A percentile compares a stretch with the other conserved stretches of the same genome.
Evolutionary conservation across 2,888 invertebrate genomes (phyloP).

Genomic region (Anodontia alba): DNA sequence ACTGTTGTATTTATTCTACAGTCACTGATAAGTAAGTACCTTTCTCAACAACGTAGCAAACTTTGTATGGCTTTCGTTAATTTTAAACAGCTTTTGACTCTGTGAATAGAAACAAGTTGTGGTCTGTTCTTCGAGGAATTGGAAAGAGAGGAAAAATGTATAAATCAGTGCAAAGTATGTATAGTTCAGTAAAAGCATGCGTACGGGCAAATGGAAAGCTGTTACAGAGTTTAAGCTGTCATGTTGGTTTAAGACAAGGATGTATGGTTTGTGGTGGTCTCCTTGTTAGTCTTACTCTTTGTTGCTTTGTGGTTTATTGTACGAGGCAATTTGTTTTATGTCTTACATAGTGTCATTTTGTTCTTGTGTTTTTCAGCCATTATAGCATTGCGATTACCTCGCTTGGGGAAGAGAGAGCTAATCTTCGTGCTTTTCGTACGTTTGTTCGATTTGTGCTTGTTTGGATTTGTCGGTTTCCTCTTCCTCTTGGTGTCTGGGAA

Average conservation of each 20-base stretch:
- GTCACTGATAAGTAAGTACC: slow-evolving; percentile 1
- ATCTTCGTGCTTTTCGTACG: no score
- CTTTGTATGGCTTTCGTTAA: not conserved
- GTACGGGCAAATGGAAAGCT: slow-evolving; percentile 1
- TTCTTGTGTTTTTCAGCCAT: no score
- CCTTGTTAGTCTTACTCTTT: no score
- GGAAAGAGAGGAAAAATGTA: not conserved
- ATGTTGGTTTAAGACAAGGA: slow-evolving; percentile 30
- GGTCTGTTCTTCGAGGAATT: not conserved
- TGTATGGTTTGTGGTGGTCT: no score
- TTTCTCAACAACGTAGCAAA: not conserved
- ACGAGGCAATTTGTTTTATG: no score
- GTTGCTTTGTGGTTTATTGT: no score
- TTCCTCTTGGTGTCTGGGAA: no score
- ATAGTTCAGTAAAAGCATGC: slow-evolving; percentile 26
- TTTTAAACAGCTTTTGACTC: slow-evolving; percentile 3
- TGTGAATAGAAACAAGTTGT: not conserved
- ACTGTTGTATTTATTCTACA: slow-evolving; percentile 12
- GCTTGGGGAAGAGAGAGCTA: no score
- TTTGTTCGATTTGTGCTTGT: no score
- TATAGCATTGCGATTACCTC: no score
- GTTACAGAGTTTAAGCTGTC: slow-evolving; percentile 21
- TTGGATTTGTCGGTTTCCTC: no score
- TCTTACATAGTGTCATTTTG: no score
- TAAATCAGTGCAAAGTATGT: slow-evolving; percentile 12